Conservation (phyloP, 2,113 vertebrate species). For the Pelecanus crispus region DNA sequence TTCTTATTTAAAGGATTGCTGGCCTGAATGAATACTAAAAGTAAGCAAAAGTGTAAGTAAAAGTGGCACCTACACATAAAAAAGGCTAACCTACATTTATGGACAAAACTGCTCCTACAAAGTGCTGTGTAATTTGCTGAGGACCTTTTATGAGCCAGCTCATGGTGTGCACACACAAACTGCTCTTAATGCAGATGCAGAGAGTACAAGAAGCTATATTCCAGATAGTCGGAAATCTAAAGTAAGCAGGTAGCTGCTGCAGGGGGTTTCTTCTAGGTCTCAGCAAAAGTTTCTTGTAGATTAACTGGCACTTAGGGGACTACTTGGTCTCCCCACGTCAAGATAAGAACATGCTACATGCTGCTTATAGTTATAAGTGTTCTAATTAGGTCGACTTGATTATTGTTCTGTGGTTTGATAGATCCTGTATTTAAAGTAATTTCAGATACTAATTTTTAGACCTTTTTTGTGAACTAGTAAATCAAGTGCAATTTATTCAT, state of each 20-base stretch:
- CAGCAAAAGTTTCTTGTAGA: background rate
- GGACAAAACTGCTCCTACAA: background rate
- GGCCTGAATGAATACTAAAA: background rate
- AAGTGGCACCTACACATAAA: background rate
- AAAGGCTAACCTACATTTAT: background rate
- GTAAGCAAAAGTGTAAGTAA: background rate
- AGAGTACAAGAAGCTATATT: background rate
- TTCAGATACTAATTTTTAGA: constrained; percentile 72
- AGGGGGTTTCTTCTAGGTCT: background rate
- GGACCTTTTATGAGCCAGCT: background rate
- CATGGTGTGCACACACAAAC: background rate
- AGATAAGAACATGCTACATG: constrained; percentile 49
- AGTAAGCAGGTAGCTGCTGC: background rate
- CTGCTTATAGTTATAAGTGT: constrained; percentile 20
- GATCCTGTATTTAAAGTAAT: constrained; percentile 68
- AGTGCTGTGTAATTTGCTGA: background rate
- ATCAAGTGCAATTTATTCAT: constrained; percentile 72
- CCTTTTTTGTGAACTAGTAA: constrained; percentile 70
- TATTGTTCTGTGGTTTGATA: constrained; percentile 71
- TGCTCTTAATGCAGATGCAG: background rate
- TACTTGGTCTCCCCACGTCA: constrained; percentile 26
- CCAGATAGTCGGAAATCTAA: background rate
- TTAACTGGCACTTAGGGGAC: background rate
- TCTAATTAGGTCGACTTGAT: constrained; percentile 71
- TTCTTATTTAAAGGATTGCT: background rate